These are phyloP conservation scores for Amblyjoppa fuscipennis DNA, from an alignment of 2,888 invertebrate species.

Conservation along the genomic window DNA sequence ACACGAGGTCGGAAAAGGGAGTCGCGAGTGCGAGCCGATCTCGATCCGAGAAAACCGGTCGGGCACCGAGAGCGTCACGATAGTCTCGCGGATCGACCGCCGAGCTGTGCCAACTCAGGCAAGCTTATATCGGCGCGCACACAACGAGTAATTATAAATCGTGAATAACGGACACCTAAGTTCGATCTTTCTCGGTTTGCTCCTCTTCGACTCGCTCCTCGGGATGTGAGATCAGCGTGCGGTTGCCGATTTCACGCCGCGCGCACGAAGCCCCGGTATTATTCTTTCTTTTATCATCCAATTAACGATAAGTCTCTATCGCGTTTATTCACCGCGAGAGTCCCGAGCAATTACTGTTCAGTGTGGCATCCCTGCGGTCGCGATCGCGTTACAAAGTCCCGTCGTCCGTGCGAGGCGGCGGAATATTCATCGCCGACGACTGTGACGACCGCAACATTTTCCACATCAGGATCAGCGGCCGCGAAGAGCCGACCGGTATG, in stretches of 20 bases:
- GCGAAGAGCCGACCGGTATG: not conserved
- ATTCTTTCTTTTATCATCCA: conserved; percentile 76
- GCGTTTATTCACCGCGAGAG: conserved; percentile 72
- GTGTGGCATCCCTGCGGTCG: conserved; percentile 45
- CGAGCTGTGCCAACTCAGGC: not conserved
- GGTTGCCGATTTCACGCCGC: conserved; percentile 68
- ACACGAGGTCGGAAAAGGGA: conserved; percentile 8
- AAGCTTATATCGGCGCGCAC: conserved; percentile 26
- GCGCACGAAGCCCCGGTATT: conserved; percentile 37
- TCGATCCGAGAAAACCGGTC: conserved; percentile 72
- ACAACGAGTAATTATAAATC: conserved; percentile 78
- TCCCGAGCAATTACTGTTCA: conserved; percentile 59
- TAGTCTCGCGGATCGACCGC: conserved; percentile 45
- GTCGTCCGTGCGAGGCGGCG: not conserved
- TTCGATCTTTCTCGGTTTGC: conserved; percentile 56
- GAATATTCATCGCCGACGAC: conserved; percentile 48
- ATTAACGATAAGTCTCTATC: conserved; percentile 79
- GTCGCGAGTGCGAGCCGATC: conserved; percentile 64
- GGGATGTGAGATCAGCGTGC: conserved; percentile 67
- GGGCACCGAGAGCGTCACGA: conserved; percentile 65
- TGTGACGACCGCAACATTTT: conserved; percentile 57
- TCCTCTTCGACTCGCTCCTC: conserved; percentile 12
- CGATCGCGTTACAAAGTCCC: conserved; percentile 50
- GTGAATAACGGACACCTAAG: conserved; percentile 76
- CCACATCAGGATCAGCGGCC: conserved; percentile 39